Evolutionary conservation across 2,797 vertebrate species (phyloP), one percentile per base, ranked within the genome.

Genomic region (Eospalax fontanierii): DNA sequence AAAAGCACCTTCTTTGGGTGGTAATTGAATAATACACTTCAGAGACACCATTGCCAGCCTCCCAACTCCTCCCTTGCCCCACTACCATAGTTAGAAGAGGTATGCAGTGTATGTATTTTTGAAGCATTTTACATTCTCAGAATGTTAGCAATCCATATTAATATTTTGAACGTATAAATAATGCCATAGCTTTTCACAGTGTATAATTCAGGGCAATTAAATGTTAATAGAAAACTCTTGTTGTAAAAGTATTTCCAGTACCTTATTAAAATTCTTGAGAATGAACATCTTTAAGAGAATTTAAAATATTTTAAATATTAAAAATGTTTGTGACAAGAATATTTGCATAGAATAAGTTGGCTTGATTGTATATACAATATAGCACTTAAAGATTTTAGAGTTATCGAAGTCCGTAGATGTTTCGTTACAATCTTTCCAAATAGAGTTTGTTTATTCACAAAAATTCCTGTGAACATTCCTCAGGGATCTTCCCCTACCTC

Each of bases 201-300:
- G 14, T 74, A 10, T 4, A 66, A 1, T 73, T 71, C 50, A 24
- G 54, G 61, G 10, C 70, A 70, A 14, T 46, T 68, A 85, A 75
- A 59, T 87, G 50, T 76, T 89, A 54, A 0, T 91, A 90, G 74
- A 66, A 54, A 40, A 46, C 33, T 79, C 2, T 3, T 11, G 35
- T 54, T 40, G 33, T 21, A 38, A 46, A 90, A 33, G 14, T 21
- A 24, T 50, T 87, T 76, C 61, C 19, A 16, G 0, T 12, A 8
- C 38, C 40, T 90, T 75, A 2, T 18, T 85, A 54, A 87, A 68
- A 63, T 87, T 87, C 61, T 40, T 86, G 33, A 91, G 43, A 33
- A 63, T 80, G 81, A 73, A 43, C 76, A 76, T 94, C 65, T 83
- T 71, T 91, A 89, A 46, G 81, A 87, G 35, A 83, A 79, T 78